A percentile compares a stretch with the other conserved stretches of the same genome.
These are phyloP conservation scores for Rhamnusium bicolor DNA, from an alignment of 2,888 invertebrate species.

Conservation along the genomic window DNA sequence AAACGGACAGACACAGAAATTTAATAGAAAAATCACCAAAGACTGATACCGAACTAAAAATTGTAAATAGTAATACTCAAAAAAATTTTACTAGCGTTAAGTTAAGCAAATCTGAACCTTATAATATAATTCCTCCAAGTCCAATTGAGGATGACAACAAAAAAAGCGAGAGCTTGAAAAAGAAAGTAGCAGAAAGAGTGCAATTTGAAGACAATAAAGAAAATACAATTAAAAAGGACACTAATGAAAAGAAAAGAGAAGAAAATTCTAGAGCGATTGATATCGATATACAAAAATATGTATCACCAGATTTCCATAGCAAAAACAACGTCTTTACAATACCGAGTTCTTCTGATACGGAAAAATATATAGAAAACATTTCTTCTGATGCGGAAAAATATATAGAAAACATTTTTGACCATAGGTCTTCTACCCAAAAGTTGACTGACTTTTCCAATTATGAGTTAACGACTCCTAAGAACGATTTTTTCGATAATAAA, in stretches of 20 bases:
- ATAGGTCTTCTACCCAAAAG: slow-evolving; percentile 40
- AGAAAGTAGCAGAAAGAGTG: slow-evolving; percentile 18
- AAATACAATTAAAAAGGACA: slow-evolving; percentile 35
- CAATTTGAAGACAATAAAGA: slow-evolving; percentile 37
- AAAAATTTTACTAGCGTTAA: slow-evolving; percentile 23
- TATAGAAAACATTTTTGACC: slow-evolving; percentile 53
- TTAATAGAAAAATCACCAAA: slow-evolving; percentile 59
- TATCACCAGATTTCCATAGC: slow-evolving; percentile 73
- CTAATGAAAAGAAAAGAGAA: slow-evolving; percentile 41
- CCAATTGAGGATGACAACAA: neutral
- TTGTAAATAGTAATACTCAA: slow-evolving; percentile 44
- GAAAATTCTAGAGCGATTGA: slow-evolving; percentile 64
- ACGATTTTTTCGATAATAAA: slow-evolving; percentile 74
- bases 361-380: no score
- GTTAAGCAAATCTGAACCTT: neutral
- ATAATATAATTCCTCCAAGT: neutral
- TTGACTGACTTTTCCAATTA: slow-evolving; percentile 38
- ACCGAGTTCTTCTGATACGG: slow-evolving; percentile 70
- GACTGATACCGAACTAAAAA: slow-evolving; percentile 59
- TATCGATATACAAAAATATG: slow-evolving; percentile 69
- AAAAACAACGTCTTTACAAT: slow-evolving; percentile 73
- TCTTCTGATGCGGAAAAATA: slow-evolving; percentile 55
- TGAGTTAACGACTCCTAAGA: slow-evolving; percentile 73
- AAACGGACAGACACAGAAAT: slow-evolving; percentile 51
- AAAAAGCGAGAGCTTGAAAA: neutral